phyloP scores from a whole-genome alignment of 2,113 vertebrate species.

The Aplodontia rufa region DNA sequence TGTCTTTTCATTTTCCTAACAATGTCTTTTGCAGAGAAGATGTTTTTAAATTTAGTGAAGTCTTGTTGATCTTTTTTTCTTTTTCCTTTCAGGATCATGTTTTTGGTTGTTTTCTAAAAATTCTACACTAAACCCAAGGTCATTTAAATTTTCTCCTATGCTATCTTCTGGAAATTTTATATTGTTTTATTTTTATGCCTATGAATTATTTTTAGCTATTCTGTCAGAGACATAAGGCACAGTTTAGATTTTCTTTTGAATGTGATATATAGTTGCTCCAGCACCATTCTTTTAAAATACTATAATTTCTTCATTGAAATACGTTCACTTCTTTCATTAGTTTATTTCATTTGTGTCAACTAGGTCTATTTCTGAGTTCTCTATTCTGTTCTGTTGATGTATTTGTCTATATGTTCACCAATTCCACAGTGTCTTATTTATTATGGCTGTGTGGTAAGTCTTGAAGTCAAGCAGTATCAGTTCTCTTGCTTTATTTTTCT shows the following conservation, averaged over 20 bases:
- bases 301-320: too few relatives aligned
- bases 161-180: not conserved
- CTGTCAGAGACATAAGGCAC: not conserved
- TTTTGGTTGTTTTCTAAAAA: not conserved
- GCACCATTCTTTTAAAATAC: not conserved
- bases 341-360: not conserved
- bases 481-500: not conserved
- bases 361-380: too few relatives aligned
- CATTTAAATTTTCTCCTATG: too few relatives aligned
- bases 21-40: not conserved
- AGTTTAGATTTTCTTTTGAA: not conserved
- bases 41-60: slow-evolving; percentile 9
- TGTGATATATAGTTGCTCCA: not conserved
- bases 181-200: not conserved
- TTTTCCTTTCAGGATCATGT: not conserved
- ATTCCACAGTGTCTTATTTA: not conserved
- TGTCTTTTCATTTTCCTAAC: not conserved
- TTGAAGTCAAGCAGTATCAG: too few relatives aligned
- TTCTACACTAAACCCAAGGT: not conserved
- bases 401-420: not conserved
- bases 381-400: not conserved
- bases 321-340: not conserved
- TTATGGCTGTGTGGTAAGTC: not conserved
- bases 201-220: not conserved
- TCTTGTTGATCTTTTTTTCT: not conserved